A percentile compares a stretch with the other conserved stretches of the same genome.
These are phyloP conservation scores for Charaxes varanes DNA, from an alignment of 1,140 invertebrate genomes.

Conservation along the genomic window DNA sequence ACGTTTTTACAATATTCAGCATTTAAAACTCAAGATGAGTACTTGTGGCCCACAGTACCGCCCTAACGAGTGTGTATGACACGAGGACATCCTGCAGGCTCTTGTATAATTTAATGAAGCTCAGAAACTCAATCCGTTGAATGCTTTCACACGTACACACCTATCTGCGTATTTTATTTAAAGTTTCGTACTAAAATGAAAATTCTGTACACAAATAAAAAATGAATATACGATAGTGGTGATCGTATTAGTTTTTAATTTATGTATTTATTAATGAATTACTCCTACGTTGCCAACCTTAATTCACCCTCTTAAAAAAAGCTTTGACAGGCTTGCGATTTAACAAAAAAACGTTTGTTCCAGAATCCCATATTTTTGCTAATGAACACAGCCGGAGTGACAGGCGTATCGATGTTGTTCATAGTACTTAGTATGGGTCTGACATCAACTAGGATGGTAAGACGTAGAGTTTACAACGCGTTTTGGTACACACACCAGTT, in stretches of 20 bases:
- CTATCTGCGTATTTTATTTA: conserved; percentile 12
- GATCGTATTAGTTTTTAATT: too few species aligned
- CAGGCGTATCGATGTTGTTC: conserved; percentile 47
- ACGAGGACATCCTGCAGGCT: conserved; percentile 13
- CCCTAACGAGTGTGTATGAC: conserved; percentile 2
- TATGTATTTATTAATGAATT: too few species aligned
- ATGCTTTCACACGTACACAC: conserved; percentile 7
- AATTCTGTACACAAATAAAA: too few species aligned
- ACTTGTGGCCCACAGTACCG: conserved; percentile 14
- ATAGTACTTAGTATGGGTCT: conserved; percentile 48
- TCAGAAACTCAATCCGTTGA: conserved; percentile 12
- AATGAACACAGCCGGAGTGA: conserved; percentile 47
- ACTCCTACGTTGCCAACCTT: too few species aligned
- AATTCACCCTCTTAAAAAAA: too few species aligned
- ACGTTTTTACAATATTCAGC: too few species aligned
- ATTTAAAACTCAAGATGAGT: conserved; percentile 10
- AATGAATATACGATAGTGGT: too few species aligned
- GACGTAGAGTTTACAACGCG: conserved; percentile 48
- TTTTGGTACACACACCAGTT: conserved; percentile 66
- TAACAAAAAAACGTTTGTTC: conserved; percentile 21
- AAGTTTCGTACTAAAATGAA: too few species aligned
- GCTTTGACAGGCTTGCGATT: too few species aligned
- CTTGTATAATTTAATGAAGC: conserved; percentile 15
- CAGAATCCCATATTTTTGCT: conserved; percentile 51
- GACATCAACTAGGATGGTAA: conserved; percentile 43